phyloP scores from a whole-genome alignment of 2,888 invertebrate species.

The Escarpia spicata region DNA sequence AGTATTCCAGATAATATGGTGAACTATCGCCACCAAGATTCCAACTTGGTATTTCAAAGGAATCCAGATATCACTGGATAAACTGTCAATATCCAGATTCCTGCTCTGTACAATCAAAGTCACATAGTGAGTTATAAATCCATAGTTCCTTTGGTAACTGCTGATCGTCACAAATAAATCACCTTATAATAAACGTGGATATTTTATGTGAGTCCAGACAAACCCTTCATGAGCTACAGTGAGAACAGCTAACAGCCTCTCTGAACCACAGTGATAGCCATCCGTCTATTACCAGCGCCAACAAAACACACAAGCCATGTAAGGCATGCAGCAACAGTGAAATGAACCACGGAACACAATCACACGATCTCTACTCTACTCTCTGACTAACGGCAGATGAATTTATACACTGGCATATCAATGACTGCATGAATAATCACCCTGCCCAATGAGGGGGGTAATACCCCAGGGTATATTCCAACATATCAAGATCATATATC shows the following conservation, averaged over 20 bases:
- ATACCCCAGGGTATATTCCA: neutral
- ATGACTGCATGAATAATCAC: neutral
- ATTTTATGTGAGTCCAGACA: neutral
- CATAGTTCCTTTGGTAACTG: neutral
- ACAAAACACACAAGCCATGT: neutral
- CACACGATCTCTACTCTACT: neutral
- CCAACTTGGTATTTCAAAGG: too few relatives aligned
- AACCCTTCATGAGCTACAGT: neutral
- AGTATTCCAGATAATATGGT: too few relatives aligned
- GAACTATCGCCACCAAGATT: too few relatives aligned
- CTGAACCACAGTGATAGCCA: neutral
- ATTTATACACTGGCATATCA: conserved; percentile 16
- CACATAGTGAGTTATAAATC: neutral
- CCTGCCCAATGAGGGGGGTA: neutral
- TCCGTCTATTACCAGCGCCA: neutral
- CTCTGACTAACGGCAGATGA: neutral
- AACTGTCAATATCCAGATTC: neutral
- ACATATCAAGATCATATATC: neutral
- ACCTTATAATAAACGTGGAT: neutral
- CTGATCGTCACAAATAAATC: neutral
- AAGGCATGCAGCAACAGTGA: neutral
- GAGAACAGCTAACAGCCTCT: neutral
- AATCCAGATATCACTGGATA: too few relatives aligned
- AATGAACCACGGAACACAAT: neutral
- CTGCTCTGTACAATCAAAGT: neutral